Conservation (phyloP, 2,113 vertebrate genomes). For the Oceanites oceanicus region DNA sequence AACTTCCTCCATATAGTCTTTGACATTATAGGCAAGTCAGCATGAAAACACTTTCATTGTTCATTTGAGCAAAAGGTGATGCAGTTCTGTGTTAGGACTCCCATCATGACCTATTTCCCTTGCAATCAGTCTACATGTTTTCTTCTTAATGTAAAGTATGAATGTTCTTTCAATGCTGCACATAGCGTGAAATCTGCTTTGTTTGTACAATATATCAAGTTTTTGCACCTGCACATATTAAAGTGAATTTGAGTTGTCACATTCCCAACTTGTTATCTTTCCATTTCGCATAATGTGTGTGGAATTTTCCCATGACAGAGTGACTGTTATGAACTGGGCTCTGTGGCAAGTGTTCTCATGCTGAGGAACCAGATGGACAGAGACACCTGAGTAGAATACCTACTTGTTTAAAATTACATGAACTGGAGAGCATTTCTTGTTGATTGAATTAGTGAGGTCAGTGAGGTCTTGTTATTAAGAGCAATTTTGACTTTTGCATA, state of each 20-base stretch:
- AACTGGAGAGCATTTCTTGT: background rate
- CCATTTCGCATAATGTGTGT: background rate
- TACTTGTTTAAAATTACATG: background rate
- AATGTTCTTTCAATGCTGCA: background rate
- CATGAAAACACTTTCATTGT: background rate
- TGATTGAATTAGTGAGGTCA: background rate
- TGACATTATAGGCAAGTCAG: background rate
- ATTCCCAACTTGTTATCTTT: background rate
- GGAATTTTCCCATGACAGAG: background rate
- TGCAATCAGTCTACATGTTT: background rate
- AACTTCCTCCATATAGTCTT: background rate
- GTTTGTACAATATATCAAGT: background rate
- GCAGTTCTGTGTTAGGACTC: background rate
- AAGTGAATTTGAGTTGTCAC: background rate
- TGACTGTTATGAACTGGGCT: background rate
- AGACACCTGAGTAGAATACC: background rate
- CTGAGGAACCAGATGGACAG: background rate
- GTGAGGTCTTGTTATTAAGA: background rate
- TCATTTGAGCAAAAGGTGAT: background rate
- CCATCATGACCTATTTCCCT: background rate
- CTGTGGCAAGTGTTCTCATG: background rate
- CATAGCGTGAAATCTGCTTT: background rate
- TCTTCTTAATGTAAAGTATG: background rate
- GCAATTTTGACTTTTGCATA: background rate
- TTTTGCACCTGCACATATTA: background rate